Percentiles rank a stretch among this genome's conserved stretches.
These are phyloP conservation scores for Leucoraja ocellata DNA, from an alignment of 2,797 vertebrate genomes.

Conservation along the genomic window DNA sequence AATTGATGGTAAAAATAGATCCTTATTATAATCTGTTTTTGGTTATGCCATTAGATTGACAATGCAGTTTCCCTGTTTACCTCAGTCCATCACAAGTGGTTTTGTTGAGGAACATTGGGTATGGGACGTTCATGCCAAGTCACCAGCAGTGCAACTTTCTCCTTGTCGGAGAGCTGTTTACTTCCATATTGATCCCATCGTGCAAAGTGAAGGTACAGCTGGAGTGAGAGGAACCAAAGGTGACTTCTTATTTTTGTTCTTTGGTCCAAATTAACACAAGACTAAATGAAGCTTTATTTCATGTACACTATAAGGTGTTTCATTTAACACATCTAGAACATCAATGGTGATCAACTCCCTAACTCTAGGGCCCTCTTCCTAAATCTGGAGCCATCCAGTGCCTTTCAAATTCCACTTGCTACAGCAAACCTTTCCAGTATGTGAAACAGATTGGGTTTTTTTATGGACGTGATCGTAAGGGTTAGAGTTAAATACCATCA, in stretches of 20 bases:
- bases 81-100: not conserved
- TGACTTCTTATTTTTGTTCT: slow-evolving; percentile 26
- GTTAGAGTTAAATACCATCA: not conserved
- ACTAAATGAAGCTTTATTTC: not conserved
- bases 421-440: not conserved
- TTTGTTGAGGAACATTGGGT: slow-evolving; percentile 17
- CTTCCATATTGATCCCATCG: slow-evolving; percentile 47
- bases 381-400: not conserved
- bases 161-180: slow-evolving; percentile 44
- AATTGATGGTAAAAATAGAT: not conserved
- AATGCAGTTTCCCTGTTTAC: not conserved
- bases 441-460: not conserved
- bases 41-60: not conserved
- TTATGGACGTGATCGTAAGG: not conserved
- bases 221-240: slow-evolving; percentile 50
- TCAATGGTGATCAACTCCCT: not conserved
- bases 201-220: slow-evolving; percentile 49
- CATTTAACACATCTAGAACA: not conserved
- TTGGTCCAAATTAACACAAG: not conserved
- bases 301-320: not conserved
- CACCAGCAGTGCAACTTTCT: slow-evolving; percentile 45
- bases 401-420: not conserved
- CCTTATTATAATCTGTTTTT: slow-evolving; percentile 16
- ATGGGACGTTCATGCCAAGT: slow-evolving; percentile 42
- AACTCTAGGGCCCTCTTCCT: not conserved